phyloP scores from a whole-genome alignment of 2,888 invertebrate genomes.

The Seira musarum region DNA sequence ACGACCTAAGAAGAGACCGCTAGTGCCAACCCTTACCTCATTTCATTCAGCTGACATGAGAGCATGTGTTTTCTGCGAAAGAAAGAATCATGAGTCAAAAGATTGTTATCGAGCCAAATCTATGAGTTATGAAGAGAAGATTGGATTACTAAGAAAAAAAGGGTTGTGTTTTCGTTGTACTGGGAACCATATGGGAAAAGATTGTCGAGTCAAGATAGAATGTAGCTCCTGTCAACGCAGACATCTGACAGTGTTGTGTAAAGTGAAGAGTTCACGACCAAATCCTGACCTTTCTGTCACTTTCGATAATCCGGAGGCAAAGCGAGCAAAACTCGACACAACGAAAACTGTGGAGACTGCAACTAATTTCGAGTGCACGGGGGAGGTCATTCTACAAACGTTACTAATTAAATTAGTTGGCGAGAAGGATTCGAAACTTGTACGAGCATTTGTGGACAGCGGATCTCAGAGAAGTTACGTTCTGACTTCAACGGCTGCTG shows the following conservation, averaged over 20 bases:
- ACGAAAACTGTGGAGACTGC: background rate
- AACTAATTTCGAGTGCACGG: background rate
- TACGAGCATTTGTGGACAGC: conserved; percentile 16
- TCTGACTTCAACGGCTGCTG: background rate
- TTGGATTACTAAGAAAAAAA: background rate
- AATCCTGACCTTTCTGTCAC: too few species aligned
- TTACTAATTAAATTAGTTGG: background rate
- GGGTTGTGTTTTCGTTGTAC: conserved; percentile 10
- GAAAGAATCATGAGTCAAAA: background rate
- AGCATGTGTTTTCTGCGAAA: background rate
- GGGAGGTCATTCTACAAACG: conserved; percentile 14
- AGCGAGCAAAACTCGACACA: background rate
- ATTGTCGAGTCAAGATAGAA: background rate
- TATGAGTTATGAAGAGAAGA: background rate
- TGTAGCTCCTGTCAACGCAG: background rate
- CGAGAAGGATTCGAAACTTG: background rate
- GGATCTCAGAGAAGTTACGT: conserved; percentile 28
- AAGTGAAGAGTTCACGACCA: background rate
- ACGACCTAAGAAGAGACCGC: background rate
- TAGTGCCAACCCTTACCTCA: background rate
- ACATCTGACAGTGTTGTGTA: conserved; percentile 2
- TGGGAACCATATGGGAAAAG: background rate
- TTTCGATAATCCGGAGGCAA: background rate
- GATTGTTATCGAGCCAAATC: background rate
- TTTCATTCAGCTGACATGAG: conserved; percentile 12